These are phyloP conservation scores for Zoanthus gigantus DNA, from an alignment of 92 coral and sea anemone species.

Conservation along the genomic window DNA sequence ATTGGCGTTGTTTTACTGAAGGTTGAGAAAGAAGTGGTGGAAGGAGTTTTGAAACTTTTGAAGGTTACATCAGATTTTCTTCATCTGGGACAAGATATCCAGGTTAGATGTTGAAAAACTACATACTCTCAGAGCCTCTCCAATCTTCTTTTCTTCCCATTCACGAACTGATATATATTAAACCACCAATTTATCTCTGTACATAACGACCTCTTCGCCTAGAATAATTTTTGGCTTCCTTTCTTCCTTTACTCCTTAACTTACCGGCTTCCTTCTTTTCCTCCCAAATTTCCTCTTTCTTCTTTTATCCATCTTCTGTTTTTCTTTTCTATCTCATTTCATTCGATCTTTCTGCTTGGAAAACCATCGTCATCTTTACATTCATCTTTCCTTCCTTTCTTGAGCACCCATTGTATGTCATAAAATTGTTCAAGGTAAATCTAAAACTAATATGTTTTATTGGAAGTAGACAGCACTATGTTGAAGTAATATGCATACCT, in stretches of 20 bases:
- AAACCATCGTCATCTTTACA: no score
- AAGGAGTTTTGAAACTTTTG: constrained; percentile 31
- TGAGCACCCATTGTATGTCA: no score
- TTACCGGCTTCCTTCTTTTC: neutral
- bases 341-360: no score
- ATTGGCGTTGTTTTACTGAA: neutral
- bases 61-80: constrained; percentile 27
- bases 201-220: no score
- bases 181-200: no score
- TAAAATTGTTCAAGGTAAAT: no score
- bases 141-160: neutral
- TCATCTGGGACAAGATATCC: constrained; percentile 35
- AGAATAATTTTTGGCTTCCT: neutral
- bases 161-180: no score
- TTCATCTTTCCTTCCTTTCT: no score
- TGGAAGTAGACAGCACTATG: neutral
- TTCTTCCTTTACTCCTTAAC: neutral
- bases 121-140: neutral
- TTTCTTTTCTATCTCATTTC: no score
- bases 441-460: no score
- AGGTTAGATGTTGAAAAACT: neutral
- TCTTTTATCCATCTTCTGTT: no score
- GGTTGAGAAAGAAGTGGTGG: constrained; percentile 32
- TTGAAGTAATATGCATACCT: neutral
- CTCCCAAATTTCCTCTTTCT: no score